Percentiles rank a stretch among this genome's conserved stretches.
These are phyloP conservation scores for Caradrina kadenii DNA, from an alignment of 2,888 invertebrate species.

Conservation along the genomic window DNA sequence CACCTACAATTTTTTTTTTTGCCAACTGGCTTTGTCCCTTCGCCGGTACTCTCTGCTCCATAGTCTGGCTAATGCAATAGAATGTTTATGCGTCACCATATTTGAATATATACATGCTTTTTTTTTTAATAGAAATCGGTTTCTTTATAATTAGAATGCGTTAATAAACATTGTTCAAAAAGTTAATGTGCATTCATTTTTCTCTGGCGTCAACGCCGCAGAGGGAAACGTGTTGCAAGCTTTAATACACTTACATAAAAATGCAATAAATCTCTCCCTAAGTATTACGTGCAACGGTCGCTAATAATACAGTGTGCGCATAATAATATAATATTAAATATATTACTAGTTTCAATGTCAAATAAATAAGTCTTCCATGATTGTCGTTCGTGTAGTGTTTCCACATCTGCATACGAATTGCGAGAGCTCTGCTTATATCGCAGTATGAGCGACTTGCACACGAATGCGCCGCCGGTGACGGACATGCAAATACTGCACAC, in stretches of 20 bases:
- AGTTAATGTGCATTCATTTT: neutral
- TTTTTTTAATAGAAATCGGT: too few species aligned
- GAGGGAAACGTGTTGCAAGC: slow-evolving; percentile 1
- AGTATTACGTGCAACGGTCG: slow-evolving; percentile 44
- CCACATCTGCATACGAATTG: slow-evolving; percentile 83
- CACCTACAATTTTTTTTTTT: too few species aligned
- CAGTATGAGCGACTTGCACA: slow-evolving; percentile 71
- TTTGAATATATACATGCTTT: neutral
- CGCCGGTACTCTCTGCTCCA: neutral
- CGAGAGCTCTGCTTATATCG: slow-evolving; percentile 63
- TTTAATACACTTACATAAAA: slow-evolving; percentile 36
- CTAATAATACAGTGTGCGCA: slow-evolving; percentile 35
- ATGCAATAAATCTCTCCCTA: slow-evolving; percentile 20
- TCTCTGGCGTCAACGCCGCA: slow-evolving; percentile 8
- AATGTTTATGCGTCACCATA: neutral
- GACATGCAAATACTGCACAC: slow-evolving; percentile 71
- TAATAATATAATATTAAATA: slow-evolving; percentile 27
- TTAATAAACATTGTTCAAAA: slow-evolving; percentile 1
- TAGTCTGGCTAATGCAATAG: too few species aligned
- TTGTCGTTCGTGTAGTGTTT: slow-evolving; percentile 68
- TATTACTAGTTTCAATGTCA: slow-evolving; percentile 61
- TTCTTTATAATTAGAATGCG: too few species aligned
- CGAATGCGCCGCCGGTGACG: slow-evolving; percentile 66
- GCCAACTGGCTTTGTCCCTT: too few species aligned
- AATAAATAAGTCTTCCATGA: slow-evolving; percentile 59